A percentile compares a stretch with the other conserved stretches of the same genome.
phyloP scores from a whole-genome alignment of 2,888 invertebrate genomes.

The Hirtodrosophila trivittata region DNA sequence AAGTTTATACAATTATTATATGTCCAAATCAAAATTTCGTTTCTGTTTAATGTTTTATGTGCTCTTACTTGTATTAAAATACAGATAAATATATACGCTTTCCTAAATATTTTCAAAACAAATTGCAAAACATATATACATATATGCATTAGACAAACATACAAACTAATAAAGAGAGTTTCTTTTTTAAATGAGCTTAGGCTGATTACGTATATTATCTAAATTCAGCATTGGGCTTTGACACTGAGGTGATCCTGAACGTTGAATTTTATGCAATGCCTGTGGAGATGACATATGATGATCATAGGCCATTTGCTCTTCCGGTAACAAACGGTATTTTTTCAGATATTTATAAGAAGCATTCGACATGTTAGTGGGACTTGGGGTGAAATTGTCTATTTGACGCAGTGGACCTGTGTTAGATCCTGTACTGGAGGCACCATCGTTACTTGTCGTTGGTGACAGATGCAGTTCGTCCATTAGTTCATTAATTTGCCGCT shows the following conservation, averaged over 20 bases:
- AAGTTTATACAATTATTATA: conserved; percentile 29
- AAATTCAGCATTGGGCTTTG: conserved; percentile 75
- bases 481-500: conserved; percentile 75
- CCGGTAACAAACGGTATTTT: conserved; percentile 80
- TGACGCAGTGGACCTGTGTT: conserved; percentile 55
- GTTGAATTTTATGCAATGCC: conserved; percentile 31
- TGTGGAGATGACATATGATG: conserved; percentile 30
- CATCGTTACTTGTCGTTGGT: conserved; percentile 25
- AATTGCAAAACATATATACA: conserved; percentile 27
- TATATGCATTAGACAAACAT: conserved; percentile 13
- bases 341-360: conserved; percentile 82
- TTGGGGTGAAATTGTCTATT: conserved; percentile 70
- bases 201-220: conserved; percentile 80
- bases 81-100: conserved; percentile 35
- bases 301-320: conserved; percentile 59
- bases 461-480: conserved; percentile 71
- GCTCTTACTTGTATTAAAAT: conserved; percentile 21
- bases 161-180: conserved; percentile 15
- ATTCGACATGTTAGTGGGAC: conserved; percentile 79
- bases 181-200: conserved; percentile 73
- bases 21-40: conserved; percentile 30
- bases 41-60: conserved; percentile 31
- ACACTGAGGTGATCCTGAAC: conserved; percentile 40
- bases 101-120: conserved; percentile 35
- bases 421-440: conserved; percentile 9